Percentiles rank a stretch among this genome's conserved stretches.
phyloP scores from a whole-genome alignment of 1,140 invertebrate genomes.

The Nasonia giraulti region DNA sequence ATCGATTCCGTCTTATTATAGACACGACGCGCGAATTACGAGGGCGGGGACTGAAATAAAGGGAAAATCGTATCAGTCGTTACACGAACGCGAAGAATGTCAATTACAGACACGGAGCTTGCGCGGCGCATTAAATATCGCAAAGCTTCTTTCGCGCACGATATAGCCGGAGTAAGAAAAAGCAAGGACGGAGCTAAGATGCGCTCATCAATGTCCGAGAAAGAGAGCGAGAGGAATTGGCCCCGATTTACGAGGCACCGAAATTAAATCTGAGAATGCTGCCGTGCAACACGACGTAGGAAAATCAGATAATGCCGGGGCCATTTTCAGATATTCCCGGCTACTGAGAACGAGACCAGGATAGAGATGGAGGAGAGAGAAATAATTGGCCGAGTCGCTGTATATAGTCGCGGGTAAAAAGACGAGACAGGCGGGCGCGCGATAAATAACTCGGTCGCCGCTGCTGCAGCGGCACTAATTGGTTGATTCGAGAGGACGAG shows the following conservation, averaged over 20 bases:
- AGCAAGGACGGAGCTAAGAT: background rate
- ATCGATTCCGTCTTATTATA: no score
- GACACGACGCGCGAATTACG: no score
- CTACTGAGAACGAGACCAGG: background rate
- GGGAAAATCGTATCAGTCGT: no score
- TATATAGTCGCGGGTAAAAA: background rate
- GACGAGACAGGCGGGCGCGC: background rate
- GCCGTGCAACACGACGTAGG: background rate
- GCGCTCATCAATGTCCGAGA: background rate
- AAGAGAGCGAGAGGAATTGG: background rate
- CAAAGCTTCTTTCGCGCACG: background rate
- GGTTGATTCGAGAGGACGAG: conserved; percentile 14
- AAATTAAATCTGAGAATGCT: conserved; percentile 41
- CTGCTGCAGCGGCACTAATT: conserved; percentile 35
- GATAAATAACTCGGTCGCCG: conserved; percentile 42
- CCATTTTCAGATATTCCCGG: conserved; percentile 37
- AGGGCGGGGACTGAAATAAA: no score
- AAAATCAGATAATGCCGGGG: conserved; percentile 35
- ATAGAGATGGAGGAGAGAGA: background rate
- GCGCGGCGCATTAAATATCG: background rate
- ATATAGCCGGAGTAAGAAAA: background rate
- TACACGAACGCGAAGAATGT: background rate
- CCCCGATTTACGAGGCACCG: conserved; percentile 17
- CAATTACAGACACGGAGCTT: background rate
- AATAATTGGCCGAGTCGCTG: conserved; percentile 27